phyloP scores from a whole-genome alignment of 2,113 vertebrate species.

The Dasyornis broadbenti region DNA sequence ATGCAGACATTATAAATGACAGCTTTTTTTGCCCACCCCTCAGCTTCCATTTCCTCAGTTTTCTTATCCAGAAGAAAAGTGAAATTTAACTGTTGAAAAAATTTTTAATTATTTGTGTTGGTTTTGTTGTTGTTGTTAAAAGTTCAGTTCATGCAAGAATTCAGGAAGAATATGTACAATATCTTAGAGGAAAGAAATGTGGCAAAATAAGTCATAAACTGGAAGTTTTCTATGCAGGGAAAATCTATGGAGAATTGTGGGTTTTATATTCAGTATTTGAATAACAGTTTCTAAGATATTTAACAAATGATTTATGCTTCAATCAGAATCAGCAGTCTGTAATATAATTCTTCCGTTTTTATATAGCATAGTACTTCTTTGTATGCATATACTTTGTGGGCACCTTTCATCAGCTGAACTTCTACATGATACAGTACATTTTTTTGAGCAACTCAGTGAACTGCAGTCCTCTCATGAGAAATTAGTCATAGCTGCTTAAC shows the following conservation, averaged over 20 bases:
- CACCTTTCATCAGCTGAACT: not conserved
- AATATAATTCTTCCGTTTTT: not conserved
- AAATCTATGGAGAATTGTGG: not conserved
- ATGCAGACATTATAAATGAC: not conserved
- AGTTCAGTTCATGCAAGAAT: not conserved
- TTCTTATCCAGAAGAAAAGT: not conserved
- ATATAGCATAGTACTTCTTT: not conserved
- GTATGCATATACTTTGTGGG: not conserved
- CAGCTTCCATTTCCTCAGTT: not conserved
- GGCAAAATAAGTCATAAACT: not conserved
- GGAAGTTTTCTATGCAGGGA: not conserved
- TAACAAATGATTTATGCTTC: not conserved
- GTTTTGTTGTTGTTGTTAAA: not conserved
- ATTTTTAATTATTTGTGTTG: not conserved
- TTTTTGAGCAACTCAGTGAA: not conserved
- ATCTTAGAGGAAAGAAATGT: not conserved
- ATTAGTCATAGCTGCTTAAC: slow-evolving; percentile 30
- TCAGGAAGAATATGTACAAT: not conserved
- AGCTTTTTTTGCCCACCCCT: not conserved
- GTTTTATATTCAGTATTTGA: not conserved
- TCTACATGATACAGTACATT: not conserved
- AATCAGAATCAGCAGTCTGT: not conserved
- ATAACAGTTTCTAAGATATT: not conserved
- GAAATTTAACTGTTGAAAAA: not conserved
- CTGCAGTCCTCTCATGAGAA: not conserved